A percentile compares a stretch with the other conserved stretches of the same genome.
Conservation (phyloP, 2,797 vertebrate genomes). For the Molothrus ater region DNA sequence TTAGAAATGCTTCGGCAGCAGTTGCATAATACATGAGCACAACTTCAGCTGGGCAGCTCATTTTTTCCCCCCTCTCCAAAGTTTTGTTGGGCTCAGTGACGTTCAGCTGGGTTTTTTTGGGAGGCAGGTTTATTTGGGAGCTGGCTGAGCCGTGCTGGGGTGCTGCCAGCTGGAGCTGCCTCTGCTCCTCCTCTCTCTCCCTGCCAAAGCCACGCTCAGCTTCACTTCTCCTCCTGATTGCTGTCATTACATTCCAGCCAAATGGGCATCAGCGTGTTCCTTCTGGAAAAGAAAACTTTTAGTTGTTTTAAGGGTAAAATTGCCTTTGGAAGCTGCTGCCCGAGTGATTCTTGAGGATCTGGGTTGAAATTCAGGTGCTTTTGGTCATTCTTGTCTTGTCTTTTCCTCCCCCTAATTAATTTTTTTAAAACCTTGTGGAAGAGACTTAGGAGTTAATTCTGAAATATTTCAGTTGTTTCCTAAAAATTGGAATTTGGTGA, state of each 20-base stretch:
- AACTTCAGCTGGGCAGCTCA: not conserved
- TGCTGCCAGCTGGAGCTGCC: conserved; percentile 11
- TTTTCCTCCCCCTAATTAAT: not conserved
- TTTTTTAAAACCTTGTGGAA: not conserved
- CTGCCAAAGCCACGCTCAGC: conserved; percentile 20
- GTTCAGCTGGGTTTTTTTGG: not conserved
- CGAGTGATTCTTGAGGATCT: not conserved
- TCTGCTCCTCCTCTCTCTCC: not conserved
- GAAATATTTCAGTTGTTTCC: not conserved
- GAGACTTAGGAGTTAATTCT: not conserved
- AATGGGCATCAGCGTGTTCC: not conserved
- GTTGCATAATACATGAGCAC: not conserved
- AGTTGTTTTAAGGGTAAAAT: not conserved
- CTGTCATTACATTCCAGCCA: not conserved
- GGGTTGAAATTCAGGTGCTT: not conserved
- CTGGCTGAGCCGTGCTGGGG: not conserved
- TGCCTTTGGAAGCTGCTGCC: not conserved
- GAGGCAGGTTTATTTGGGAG: not conserved
- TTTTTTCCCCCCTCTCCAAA: not conserved
- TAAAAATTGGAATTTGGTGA: not conserved
- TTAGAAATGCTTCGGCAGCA: not conserved
- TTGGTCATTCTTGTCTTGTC: not conserved
- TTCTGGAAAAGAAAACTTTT: not conserved
- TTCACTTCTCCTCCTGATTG: not conserved
- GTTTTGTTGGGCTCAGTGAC: not conserved